Percentiles rank a stretch among this genome's conserved stretches.
These are phyloP conservation scores for Clanis bilineata DNA, from an alignment of 2,888 invertebrate genomes.

Conservation along the genomic window DNA sequence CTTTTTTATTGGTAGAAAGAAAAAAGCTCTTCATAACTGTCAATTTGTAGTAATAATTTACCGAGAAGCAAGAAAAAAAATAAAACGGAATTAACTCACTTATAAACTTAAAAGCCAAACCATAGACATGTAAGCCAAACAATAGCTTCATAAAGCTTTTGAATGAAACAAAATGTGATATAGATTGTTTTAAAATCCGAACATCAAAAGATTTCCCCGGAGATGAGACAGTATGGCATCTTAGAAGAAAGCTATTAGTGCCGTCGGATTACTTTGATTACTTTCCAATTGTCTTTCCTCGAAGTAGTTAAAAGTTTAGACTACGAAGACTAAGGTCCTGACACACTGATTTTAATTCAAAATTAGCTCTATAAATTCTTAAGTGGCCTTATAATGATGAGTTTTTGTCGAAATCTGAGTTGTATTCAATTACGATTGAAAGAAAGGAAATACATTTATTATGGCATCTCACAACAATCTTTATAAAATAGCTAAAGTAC, in stretches of 20 bases:
- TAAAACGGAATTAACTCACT: background rate
- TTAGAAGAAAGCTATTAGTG: slow-evolving; percentile 13
- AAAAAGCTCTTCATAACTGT: no score
- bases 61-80: no score
- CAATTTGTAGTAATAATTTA: no score
- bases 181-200: background rate
- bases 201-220: slow-evolving; percentile 14
- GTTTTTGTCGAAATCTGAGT: no score
- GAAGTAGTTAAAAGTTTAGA: slow-evolving; percentile 17
- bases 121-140: background rate
- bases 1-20: no score
- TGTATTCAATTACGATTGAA: no score
- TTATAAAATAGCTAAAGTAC: no score
- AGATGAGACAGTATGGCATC: slow-evolving; percentile 6
- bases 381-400: background rate
- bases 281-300: slow-evolving; percentile 15
- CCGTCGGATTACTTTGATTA: slow-evolving; percentile 15
- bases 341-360: background rate
- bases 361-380: background rate
- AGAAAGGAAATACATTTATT: no score
- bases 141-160: background rate
- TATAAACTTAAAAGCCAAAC: background rate
- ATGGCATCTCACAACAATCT: no score
- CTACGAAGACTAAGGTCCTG: background rate
- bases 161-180: background rate